phyloP scores from a whole-genome alignment of 2,797 vertebrate species.

The Myoxocephalus aenaeus region DNA sequence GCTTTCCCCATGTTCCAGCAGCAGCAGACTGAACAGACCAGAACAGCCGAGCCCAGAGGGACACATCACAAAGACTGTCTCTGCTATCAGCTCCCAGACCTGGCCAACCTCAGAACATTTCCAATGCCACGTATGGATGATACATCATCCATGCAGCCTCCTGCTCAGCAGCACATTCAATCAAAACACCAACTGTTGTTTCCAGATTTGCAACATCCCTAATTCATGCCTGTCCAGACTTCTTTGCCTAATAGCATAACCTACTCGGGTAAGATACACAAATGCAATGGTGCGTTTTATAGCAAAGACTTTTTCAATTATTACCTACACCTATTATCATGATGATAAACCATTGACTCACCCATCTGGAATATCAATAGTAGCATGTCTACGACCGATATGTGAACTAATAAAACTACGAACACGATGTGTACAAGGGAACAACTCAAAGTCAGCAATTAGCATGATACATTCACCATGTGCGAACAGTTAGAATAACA shows the following conservation, averaged over 20 bases:
- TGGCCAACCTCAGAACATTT: constrained; percentile 61
- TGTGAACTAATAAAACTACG: not conserved
- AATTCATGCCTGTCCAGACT: constrained; percentile 55
- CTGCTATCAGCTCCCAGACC: constrained; percentile 52
- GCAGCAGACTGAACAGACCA: constrained; percentile 47
- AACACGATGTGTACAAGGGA: not conserved
- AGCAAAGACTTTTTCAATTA: constrained; percentile 19
- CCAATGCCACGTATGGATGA: constrained; percentile 63
- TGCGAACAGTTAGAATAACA: too few relatives aligned
- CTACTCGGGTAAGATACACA: constrained; percentile 20
- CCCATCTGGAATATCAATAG: not conserved
- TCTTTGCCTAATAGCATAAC: constrained; percentile 34
- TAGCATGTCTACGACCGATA: not conserved
- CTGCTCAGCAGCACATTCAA: constrained; percentile 61
- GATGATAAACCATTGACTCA: not conserved
- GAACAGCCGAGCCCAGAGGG: constrained; percentile 55
- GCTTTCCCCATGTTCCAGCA: constrained; percentile 31
- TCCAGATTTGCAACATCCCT: constrained; percentile 46
- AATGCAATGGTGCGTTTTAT: not conserved
- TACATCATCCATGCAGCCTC: constrained; percentile 61
- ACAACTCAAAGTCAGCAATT: not conserved
- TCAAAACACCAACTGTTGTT: constrained; percentile 76
- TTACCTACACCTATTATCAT: not conserved
- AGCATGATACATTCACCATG: not conserved
- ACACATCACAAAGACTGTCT: constrained; percentile 48